A percentile compares a stretch with the other conserved stretches of the same genome.
phyloP scores from a whole-genome alignment of 30 jellyfish, hydroid and myxozoan species.

The Clytia hemisphaerica region DNA sequence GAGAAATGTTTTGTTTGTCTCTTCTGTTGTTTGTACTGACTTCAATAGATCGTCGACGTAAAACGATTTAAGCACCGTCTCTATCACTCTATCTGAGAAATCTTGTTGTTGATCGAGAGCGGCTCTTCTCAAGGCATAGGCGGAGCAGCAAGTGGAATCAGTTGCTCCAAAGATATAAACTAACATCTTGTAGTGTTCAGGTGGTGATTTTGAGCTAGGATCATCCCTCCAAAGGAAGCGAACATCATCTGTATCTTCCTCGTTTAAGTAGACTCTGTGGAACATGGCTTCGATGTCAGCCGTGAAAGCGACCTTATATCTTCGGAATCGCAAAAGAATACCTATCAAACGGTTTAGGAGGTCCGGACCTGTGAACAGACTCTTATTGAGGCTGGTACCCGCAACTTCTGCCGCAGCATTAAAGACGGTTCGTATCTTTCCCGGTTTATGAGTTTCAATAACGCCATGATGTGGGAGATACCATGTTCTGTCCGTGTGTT shows the following conservation, averaged over 20 bases:
- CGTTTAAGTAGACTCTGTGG: conserved; percentile 16
- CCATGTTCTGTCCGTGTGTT: conserved; percentile 3
- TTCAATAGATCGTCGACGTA: no score
- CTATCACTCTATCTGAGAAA: no score
- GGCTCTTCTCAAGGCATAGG: neutral
- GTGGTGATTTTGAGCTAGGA: neutral
- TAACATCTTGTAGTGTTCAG: conserved; percentile 8
- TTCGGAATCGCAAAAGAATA: no score
- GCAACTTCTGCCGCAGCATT: no score
- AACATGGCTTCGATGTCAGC: conserved; percentile 35
- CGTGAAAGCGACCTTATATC: no score
- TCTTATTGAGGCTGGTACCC: no score
- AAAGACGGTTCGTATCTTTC: conserved; percentile 17
- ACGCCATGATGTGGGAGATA: conserved; percentile 8
- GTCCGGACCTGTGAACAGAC: no score
- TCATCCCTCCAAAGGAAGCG: conserved; percentile 29
- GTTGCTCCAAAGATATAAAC: conserved; percentile 35
- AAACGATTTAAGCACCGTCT: no score
- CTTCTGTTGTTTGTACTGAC: no score
- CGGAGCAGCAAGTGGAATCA: conserved; percentile 18
- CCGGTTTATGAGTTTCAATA: neutral
- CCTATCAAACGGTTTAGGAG: no score
- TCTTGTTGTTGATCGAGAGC: no score
- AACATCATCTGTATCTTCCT: conserved; percentile 17
- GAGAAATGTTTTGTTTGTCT: no score